Evolutionary conservation across 2,888 invertebrate species (phyloP).

Genomic region (Diarsia rubi): DNA sequence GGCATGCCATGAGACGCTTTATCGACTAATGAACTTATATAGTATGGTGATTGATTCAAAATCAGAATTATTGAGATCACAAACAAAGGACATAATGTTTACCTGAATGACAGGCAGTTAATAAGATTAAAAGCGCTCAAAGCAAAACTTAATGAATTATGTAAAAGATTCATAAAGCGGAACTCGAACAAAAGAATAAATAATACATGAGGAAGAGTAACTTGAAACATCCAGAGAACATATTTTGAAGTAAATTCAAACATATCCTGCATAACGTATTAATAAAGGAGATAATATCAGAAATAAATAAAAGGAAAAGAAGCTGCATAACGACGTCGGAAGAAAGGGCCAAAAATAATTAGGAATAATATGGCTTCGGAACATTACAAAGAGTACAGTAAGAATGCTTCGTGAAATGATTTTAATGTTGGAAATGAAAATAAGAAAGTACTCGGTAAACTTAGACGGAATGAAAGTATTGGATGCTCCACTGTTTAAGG

Average conservation of each 20-base stretch:
- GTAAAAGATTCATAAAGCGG: constrained; percentile 38
- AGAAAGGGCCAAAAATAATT: constrained; percentile 82
- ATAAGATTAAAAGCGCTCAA: constrained; percentile 10
- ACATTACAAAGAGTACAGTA: constrained; percentile 79
- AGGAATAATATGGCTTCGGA: constrained; percentile 84
- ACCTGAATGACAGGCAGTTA: constrained; percentile 17
- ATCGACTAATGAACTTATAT: no score
- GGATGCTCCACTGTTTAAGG: constrained; percentile 1
- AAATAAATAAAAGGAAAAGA: constrained; percentile 79
- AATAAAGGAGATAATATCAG: constrained; percentile 73
- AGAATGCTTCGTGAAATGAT: constrained; percentile 69
- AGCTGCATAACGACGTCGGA: constrained; percentile 77
- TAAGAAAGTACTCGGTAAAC: constrained; percentile 58
- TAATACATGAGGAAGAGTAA: constrained; percentile 54
- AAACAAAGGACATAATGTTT: constrained; percentile 9
- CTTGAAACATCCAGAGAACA: constrained; percentile 65
- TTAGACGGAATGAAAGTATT: constrained; percentile 45
- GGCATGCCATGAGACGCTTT: background rate
- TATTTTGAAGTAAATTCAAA: constrained; percentile 72
- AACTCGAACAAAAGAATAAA: constrained; percentile 59
- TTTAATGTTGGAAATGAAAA: constrained; percentile 67
- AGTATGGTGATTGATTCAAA: constrained; percentile 1
- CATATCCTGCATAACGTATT: constrained; percentile 71
- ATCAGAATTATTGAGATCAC: background rate
- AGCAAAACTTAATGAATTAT: constrained; percentile 52